Evolutionary conservation across 2,113 vertebrate genomes (phyloP), one percentile per base, ranked within the genome.

Genomic region (Sisor rabdophorus): DNA sequence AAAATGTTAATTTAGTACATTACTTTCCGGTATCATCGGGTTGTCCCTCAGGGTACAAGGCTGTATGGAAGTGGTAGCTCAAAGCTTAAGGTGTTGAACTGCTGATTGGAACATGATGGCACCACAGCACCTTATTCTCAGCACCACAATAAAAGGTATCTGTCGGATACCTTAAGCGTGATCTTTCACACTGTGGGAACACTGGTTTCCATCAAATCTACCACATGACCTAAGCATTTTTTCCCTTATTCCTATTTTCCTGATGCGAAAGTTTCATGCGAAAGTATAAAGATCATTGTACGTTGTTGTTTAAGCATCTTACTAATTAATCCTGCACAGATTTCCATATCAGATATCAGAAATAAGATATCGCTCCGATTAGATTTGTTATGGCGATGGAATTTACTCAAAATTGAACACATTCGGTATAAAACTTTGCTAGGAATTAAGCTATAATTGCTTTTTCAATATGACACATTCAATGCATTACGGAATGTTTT

Each of bases 401-500:
- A 22, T 47, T 67, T 40, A 47, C 36, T 22, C 61, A 44, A 2
- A 24, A 50, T 28, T 68, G 36, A 47, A 50, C n/a, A 47, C 10
- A 68, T 11, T 26, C 53, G 30, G 26, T 16, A 58, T 16, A 22
- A 76, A 47, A 24, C 52, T 32, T 13, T 44, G 40, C 19, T 24
- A 54, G 36, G 40, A 71, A 73, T 67, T 50, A 67, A 63, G 61
- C 55, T 47, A 24, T 60, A 76, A 80, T 67, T 53, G 61, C 53
- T 53, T 47, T 73, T 9, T 56, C 19, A 58, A 60, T 55, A 59
- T 56, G 44, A 44, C 50, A 19, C 1, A 2, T 47, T 40, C 11
- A 13, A 47, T 54, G 36, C 26, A 69, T n/a, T 55, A 15, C 40
- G 12, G 40, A 44, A 44, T 54, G 64, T 76, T 78, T 85, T 74